phyloP scores from a whole-genome alignment of 2,797 vertebrate species.

The Malacoctenus gilli region DNA sequence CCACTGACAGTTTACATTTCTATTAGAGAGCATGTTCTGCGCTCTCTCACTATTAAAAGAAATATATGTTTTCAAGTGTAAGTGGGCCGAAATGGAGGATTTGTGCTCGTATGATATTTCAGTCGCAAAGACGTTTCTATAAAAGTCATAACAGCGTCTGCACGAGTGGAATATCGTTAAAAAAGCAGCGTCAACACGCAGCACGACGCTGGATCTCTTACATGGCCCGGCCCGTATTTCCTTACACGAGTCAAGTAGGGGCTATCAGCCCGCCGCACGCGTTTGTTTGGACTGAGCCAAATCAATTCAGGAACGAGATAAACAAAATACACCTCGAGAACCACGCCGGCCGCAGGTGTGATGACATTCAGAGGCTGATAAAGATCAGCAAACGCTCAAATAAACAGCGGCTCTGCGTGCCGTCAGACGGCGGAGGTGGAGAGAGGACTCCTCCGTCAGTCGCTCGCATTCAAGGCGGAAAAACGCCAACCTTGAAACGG shows the following conservation, averaged over 20 bases:
- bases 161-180: conserved; percentile 25
- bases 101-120: conserved; percentile 41
- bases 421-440: conserved; percentile 10
- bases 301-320: conserved; percentile 60
- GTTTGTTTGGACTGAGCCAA: conserved; percentile 40
- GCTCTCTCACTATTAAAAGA: conserved; percentile 57
- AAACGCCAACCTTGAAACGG: conserved; percentile 53
- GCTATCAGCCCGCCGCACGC: conserved; percentile 45
- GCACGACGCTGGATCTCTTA: conserved; percentile 35
- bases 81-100: conserved; percentile 43
- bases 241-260: conserved; percentile 51
- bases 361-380: conserved; percentile 65
- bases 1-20: conserved; percentile 76
- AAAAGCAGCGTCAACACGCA: conserved; percentile 17
- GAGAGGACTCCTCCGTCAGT: not conserved
- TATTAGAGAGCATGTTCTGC: conserved; percentile 66
- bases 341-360: conserved; percentile 52
- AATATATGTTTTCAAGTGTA: conserved; percentile 58
- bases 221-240: conserved; percentile 36
- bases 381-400: conserved; percentile 68
- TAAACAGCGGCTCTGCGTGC: conserved; percentile 41
- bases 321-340: conserved; percentile 56
- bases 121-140: conserved; percentile 42
- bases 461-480: conserved; percentile 18
- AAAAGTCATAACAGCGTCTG: conserved; percentile 38